Evolutionary conservation across 2,888 invertebrate species (phyloP).

Genomic region (Helobdella robusta): DNA sequence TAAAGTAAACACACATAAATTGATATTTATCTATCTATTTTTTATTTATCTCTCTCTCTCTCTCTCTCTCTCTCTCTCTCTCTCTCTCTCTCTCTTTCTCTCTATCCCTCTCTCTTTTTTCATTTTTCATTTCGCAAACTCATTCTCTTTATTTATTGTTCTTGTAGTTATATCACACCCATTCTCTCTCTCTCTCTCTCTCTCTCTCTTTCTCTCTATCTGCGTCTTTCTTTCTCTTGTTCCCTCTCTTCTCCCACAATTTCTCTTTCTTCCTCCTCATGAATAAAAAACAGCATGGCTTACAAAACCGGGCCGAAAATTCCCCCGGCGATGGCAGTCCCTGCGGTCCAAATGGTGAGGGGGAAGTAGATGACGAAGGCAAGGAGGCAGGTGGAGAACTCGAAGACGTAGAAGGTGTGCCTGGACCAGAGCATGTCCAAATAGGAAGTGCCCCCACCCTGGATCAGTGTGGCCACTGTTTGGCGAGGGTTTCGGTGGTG

Average conservation of each 20-base stretch:
- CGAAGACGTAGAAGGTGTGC: constrained; percentile 39
- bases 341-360: constrained; percentile 33
- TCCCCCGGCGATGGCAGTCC: constrained; percentile 35
- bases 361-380: constrained; percentile 32
- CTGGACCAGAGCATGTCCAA: constrained; percentile 41
- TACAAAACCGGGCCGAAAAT: constrained; percentile 35
- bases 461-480: constrained; percentile 35
- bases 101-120: neutral
- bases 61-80: constrained; percentile 19
- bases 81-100: constrained; percentile 7
- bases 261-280: too few relatives aligned
- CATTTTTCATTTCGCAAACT: too few relatives aligned
- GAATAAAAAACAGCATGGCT: constrained; percentile 13
- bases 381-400: constrained; percentile 30
- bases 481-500: neutral
- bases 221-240: neutral
- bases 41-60: neutral
- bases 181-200: constrained; percentile 13
- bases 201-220: constrained; percentile 13
- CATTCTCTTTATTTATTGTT: too few relatives aligned
- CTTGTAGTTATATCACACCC: too few relatives aligned
- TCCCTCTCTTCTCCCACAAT: neutral
- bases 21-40: too few relatives aligned
- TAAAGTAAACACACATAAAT: too few relatives aligned
- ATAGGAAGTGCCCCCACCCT: constrained; percentile 39